Base-by-base conservation (phyloP, 2,113 vertebrate species). In the Antennarius striatus region DNA sequence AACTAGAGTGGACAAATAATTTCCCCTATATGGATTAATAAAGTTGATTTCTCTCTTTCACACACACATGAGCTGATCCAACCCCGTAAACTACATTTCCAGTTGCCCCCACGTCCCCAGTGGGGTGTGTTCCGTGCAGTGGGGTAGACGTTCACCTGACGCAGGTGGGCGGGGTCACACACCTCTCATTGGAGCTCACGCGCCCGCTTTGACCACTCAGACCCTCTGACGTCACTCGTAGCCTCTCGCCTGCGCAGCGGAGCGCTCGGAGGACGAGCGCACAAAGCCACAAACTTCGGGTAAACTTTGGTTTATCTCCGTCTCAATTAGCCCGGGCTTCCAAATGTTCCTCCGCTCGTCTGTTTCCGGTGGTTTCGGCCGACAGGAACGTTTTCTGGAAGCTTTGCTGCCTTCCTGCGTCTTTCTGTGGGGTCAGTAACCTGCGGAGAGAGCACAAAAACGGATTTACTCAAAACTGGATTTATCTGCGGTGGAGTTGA, bases 191-290 rank as follows among this genome's bases (percentile, higher is more conserved):
- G 16, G 52, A 58, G 64, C 64, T 22, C 68, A 65, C 70, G 65
- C 12, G 56, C 55, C 16, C 46, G 1, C 16, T 69, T 42, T 49
- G 74, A 69, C 78, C 71, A 63, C 56, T 71, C 40, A 32, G 53
- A n/a, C 40, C 43, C 39, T 36, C 4, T 84, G 76, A 91, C 90
- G 89, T 91, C 90, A 86, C 65, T 11, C 1, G 62, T 1, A 65
- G 77, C 79, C 81, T 63, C 73, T 52, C 4, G 48, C 29, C 43
- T 55, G 71, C 68, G 57, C 71, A 52, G 71, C 65, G 30, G 66
- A 49, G 6, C 71, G 47, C 56, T 49, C 22, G 29, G 64, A 14
- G 76, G 63, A 61, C 47, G 50, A 63, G 15, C 39, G 39, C 66
- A 49, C 70, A 2, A 59, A 15, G 7, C 22, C 14, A 28, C 6